Evolutionary conservation across 64 coral and sea anemone genomes (phyloP), one percentile per base, ranked within the genome.

Genomic region (Porites australiensis): DNA sequence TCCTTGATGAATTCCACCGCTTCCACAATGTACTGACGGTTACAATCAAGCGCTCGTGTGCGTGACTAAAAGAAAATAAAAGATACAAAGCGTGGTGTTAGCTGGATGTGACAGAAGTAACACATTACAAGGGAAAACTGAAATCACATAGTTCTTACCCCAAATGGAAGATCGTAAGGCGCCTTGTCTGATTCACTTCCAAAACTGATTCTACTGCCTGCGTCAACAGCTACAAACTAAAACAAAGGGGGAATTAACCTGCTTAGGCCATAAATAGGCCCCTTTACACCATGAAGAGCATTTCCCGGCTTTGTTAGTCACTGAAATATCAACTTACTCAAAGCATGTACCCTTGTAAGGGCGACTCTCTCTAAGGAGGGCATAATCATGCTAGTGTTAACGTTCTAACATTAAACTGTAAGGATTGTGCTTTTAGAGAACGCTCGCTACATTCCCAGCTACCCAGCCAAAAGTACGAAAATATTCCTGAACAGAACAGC

Each of bases 1-100:
- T 98, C 96, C 18, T 91, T 92, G 71, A 98, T 93, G 22, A 98
- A 98, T 52, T 98, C 96, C 20, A 98, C 76, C 6, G 93, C 93
- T 82, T 98, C 96, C 3, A 79, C 88, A 58, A 95, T 80, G 44
- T 95, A 86, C 52, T 90, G 94, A 50, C 95, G 96, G 14, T 95
- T 89, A 64, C 94, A 93, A 75, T 98, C 96, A 87, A 98, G 95
- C 6, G 96, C 94, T 88, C 90, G 94, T 59, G 96, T 98, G 64
- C 94, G 94, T 4, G 94, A 83, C 96, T 98, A 20, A 3, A 61
- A 43, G 10, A 60, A 44, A 48, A 68, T 44, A 20, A 77, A 18
- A 72, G 5, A 52, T 27, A n/a, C 16, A 64, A 64, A 51, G 37
- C 8, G 13, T 60, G 18, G 52, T 13, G 66, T 50, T 12, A 84